Base-by-base conservation (phyloP, 2,888 invertebrate genomes). In the Scaptodrosophila latifasciaeformis region DNA sequence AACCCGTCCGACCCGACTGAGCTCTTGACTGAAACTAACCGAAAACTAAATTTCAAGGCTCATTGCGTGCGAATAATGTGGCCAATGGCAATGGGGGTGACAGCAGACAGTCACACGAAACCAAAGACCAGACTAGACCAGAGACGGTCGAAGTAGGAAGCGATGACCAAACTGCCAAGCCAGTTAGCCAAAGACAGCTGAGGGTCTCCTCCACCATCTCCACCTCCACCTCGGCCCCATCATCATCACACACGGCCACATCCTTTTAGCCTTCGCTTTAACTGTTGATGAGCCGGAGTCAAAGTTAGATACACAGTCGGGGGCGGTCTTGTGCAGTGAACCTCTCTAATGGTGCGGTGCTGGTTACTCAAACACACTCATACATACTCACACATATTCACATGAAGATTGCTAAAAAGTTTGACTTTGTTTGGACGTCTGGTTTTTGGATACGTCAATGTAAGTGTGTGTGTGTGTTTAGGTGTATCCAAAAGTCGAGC, bases 51-150 rank as follows among this genome's bases (percentile, higher is more conserved):
- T 75, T 75, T 75, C 81, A 75, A 75, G 75, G 81, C 75, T 75
- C 75, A 75, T 75, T 75, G 75, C 70, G 68, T 80, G 78, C 75
- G 68, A 74, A 75, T 80, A 75, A 80, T 80, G 78, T 80, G 75
- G 72, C 72, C 72, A 76, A 61, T 60, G 46, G 43, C 56, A 43
- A 17, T 7, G 31, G 45, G 4, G n/a, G 29, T 15, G 17, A 13
- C 37, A 17, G n/a, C n/a, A n/a, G n/a, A n/a, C n/a, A n/a, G n/a
- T n/a, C n/a, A n/a, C n/a, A n/a, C n/a, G n/a, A n/a, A n/a, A n/a
- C n/a, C n/a, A n/a, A n/a, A n/a, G n/a, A n/a, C n/a, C n/a, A n/a
- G 67, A 67, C 44, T 9, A 27, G 37, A 42, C 27, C 34, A 29
- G 48, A 46, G 29, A 21, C 19, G 24, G 27, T n/a, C 21, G 24